phyloP scores from a whole-genome alignment of 23 tunicate species.

The Diplosoma virens region DNA sequence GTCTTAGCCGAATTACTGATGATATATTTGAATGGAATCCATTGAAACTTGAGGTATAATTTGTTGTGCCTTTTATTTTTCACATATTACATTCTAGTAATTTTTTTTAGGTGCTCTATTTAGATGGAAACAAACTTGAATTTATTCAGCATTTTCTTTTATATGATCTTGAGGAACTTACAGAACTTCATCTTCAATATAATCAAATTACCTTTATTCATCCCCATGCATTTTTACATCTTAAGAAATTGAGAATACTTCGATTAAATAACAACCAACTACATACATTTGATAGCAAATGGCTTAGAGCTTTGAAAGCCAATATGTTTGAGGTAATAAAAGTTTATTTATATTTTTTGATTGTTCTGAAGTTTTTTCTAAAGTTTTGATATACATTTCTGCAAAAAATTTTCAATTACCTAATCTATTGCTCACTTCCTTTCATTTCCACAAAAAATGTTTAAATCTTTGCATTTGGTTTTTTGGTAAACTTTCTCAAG shows the following conservation, averaged over 20 bases:
- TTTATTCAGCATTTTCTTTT: slow-evolving; percentile 92
- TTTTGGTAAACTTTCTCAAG: too few relatives aligned
- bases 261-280: slow-evolving; percentile 68
- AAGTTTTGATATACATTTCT: too few relatives aligned
- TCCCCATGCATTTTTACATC: slow-evolving; percentile 90
- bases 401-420: too few relatives aligned
- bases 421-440: too few relatives aligned
- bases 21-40: slow-evolving; percentile 99
- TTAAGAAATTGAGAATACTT: slow-evolving; percentile 49
- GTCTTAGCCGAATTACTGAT: slow-evolving; percentile 58
- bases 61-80: too few relatives aligned
- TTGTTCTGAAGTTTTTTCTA: too few relatives aligned
- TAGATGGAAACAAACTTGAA: slow-evolving; percentile 77
- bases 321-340: slow-evolving; percentile 54
- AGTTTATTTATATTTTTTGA: not conserved
- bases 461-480: too few relatives aligned
- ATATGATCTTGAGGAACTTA: slow-evolving; percentile 80
- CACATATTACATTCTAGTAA: too few relatives aligned
- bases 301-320: slow-evolving; percentile 59
- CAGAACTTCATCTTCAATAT: slow-evolving; percentile 57
- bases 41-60: slow-evolving; percentile 59
- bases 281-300: slow-evolving; percentile 71
- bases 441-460: too few relatives aligned
- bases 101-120: slow-evolving; percentile 39
- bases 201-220: slow-evolving; percentile 84